These are phyloP conservation scores for Phrynocephalus guinanensis DNA, from an alignment of 2,797 vertebrate genomes.

Conservation along the genomic window DNA sequence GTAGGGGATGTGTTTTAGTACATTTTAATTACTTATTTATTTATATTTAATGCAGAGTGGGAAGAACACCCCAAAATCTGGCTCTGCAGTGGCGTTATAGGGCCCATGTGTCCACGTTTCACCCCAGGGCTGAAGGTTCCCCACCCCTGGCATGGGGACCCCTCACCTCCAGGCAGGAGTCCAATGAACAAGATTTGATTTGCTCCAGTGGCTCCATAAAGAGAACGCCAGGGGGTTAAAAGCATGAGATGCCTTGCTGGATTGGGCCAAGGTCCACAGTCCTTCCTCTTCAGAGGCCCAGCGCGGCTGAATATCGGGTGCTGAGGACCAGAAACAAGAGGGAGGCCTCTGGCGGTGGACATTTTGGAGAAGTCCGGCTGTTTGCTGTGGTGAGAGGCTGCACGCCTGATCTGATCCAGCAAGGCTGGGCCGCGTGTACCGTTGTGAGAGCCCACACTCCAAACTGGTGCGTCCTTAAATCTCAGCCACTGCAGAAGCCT, in stretches of 20 bases:
- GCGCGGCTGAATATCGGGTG: not conserved
- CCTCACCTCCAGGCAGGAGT: not conserved
- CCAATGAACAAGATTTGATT: not conserved
- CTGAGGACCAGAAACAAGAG: not conserved
- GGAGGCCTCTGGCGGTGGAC: not conserved
- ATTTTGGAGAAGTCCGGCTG: no score
- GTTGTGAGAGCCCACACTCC: not conserved
- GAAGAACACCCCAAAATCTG: no score
- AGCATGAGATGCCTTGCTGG: not conserved
- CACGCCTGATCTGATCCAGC: not conserved
- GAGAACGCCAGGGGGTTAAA: not conserved
- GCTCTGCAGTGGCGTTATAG: no score
- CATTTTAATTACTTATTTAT: no score
- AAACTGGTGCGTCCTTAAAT: not conserved
- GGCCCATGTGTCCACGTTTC: no score
- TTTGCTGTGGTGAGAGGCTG: no score
- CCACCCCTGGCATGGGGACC: not conserved
- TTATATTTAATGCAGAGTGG: no score
- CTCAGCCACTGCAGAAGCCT: not conserved
- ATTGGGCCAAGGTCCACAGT: not conserved
- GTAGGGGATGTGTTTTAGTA: no score
- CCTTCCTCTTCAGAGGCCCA: not conserved
- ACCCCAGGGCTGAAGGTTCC: no score
- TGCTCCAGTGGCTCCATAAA: not conserved
- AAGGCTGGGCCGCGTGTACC: not conserved